Base-by-base conservation (phyloP, 2,113 vertebrate genomes). In the Microtus ochrogaster region DNA sequence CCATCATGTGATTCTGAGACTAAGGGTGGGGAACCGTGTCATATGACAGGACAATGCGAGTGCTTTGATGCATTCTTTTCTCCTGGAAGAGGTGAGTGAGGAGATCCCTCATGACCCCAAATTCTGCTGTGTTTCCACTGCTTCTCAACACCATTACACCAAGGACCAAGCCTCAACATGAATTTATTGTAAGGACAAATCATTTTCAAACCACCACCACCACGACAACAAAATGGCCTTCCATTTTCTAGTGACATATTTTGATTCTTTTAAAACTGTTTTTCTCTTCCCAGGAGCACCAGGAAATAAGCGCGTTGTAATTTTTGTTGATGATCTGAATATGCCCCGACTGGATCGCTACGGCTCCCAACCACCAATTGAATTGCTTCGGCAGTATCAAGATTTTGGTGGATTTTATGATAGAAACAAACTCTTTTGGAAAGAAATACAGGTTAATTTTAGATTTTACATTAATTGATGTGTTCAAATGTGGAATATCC, bases 311-410 rank as follows among this genome's bases (percentile, higher is more conserved):
- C 98, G 96, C 94, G 94, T 99, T 39, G 98, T 99, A 90, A 98
- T 99, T 93, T 99, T 99, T 98, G 99, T 99, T 74, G 99, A 99
- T 73, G 99, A 99, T 91, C 97, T 99, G 94, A 99, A 99, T 91
- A 99, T 99, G 99, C 99, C 99, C 21, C 99, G 99, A 93, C 97
- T 99, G 95, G 99, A 99, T 98, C 98, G 90, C 89, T 99, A 99
- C 58, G 99, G 99, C 82, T 99, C 99, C 77, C 99, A 99, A 93
- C 99, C 99, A 30, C 99, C 99, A 0, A 99, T 99, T 88, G 99
- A 99, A 95, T 98, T 99, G 3, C 98, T 99, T 77, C 98, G 98
- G 19, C 99, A 99, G 93, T 99, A 99, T 95, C 99, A 99, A 97
- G 99, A 99, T 97, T 99, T 99, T 94, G 98, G 97, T 92, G 99